Base-by-base conservation (phyloP, 2,888 invertebrate species). In the Melanargia galathea region DNA sequence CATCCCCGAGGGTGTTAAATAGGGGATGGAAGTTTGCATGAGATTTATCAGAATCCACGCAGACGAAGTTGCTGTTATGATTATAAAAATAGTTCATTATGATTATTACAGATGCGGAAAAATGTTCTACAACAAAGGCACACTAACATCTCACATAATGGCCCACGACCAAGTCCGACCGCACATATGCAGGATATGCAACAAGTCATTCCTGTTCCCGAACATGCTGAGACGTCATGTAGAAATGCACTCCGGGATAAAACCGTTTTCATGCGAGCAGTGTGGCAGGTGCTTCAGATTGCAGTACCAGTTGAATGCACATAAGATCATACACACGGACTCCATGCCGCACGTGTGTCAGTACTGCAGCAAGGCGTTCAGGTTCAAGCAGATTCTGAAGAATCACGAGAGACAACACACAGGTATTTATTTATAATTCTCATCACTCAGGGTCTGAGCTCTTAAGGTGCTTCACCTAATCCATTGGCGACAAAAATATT, bases 341-440 rank as follows among this genome's bases (percentile, higher is more conserved):
- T 94, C 94, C 0, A 95, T 95, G 95, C 96, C 96, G 1, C 95
- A 94, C 71, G 92, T 94, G 1, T 96, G 96, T 71, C 94, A 94
- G 75, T 95, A 93, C 78, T 96, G 96, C 75, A 94, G 94, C 20
- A 95, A 95, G 82, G 92, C 93, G 13, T 96, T 96, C 78, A 88
- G 95, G 33, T 96, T 95, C 76, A 95, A 95, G 78, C 95, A 95
- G 67, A 95, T 95, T 10, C 64, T 90, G 60, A 95, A 94, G 73
- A 94, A 95, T n/a, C 96, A 96, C 77, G 92, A 95, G 64, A 84
- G 95, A 13, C 94, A 94, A 71, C 96, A 96, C 70, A 94, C 94
- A 0, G 52, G 52, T 52, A 52, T 26, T 22, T 13, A 46, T 22
- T 0, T 22, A 2, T 18, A 40, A n/a, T 40, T 3, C 40, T 45